Evolutionary conservation across 37 sponge, comb jelly and placozoan genomes (phyloP), one percentile per base, ranked within the genome.

Genomic region (Mnemiopsis leidyi): DNA sequence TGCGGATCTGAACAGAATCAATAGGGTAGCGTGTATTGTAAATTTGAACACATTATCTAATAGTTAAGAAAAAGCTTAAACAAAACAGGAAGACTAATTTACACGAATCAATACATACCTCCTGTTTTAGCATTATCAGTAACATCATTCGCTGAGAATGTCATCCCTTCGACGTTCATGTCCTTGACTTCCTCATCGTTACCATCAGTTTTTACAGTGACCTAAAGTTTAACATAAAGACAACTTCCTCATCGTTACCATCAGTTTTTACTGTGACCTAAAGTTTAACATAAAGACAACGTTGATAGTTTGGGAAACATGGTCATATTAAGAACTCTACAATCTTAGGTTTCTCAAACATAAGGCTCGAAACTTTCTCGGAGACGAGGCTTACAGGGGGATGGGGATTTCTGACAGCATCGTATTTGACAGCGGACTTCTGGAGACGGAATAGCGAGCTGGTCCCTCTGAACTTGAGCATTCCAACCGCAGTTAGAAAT

Each of bases 401-500:
- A 5, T 35, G 90, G 9, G 90, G 90, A 40, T 18, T 85, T 39
- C 90, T 18, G 29, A 85, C 90, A 3, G 90, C 90, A 38, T 85
- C 90, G 26, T 85, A 76, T 28, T 69, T 92, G 28, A 97, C 94
- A 23, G 97, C 96, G 0, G 94, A 83, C 13, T 93, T 93, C 7
- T 95, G 94, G 0, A 96, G 95, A 75, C 98, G 95, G 68, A 97
- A 95, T 0, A 97, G 94, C 1, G 93, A 94, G 0, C 96, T 96
- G 0, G 98, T 97, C 25, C 98, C 98, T n/a, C 98, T 93, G 82
- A 97, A 96, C 92, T 96, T 96, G 31, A 97, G 94, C 90, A 95
- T 95, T 0, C 98, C 98, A 40, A 97, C 98, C 0, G 95, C 93
- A 16, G 73, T 93, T 0, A 96, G 90, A 39, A 97, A 97, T 24